Evolutionary conservation across 2,113 vertebrate genomes (phyloP).

Genomic region (Hemibagrus wyckioides): DNA sequence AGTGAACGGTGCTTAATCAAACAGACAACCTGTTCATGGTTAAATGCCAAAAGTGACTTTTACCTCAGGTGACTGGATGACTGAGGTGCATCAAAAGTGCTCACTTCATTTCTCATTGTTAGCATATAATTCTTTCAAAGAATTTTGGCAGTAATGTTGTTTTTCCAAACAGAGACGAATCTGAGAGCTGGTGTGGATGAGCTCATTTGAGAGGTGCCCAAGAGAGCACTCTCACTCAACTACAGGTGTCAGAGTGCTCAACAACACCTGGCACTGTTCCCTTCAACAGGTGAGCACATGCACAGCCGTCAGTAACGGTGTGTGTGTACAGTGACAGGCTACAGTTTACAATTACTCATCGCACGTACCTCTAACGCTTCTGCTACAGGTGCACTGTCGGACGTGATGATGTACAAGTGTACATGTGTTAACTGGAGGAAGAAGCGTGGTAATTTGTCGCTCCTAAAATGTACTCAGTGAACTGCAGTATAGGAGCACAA

Average conservation of each 20-base stretch:
- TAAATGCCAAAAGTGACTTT: not conserved
- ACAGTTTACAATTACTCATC: conserved; percentile 22
- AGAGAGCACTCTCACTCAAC: not conserved
- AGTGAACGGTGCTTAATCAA: not conserved
- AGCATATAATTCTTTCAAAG: not conserved
- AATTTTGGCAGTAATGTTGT: not conserved
- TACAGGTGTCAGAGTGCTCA: conserved; percentile 47
- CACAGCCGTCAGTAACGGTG: conserved; percentile 1
- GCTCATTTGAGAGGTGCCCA: not conserved
- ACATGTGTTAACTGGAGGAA: conserved; percentile 24
- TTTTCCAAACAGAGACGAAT: not conserved
- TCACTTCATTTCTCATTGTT: not conserved
- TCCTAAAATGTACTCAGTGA: not conserved
- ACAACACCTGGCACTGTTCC: conserved; percentile 40
- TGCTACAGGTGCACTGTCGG: conserved; percentile 11
- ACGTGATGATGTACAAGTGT: conserved; percentile 7
- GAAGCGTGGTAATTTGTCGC: conserved; percentile 24
- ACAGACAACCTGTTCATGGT: too few species aligned
- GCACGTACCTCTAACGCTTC: conserved; percentile 33
- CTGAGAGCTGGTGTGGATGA: not conserved
- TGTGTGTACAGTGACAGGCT: not conserved
- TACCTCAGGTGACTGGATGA: not conserved
- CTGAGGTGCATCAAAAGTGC: not conserved
- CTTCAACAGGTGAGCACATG: conserved; percentile 49
- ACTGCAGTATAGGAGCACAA: conserved; percentile 19